These are phyloP conservation scores for Pipistrellus pipistrellus DNA, from an alignment of 2,797 vertebrate genomes.

Conservation along the genomic window DNA sequence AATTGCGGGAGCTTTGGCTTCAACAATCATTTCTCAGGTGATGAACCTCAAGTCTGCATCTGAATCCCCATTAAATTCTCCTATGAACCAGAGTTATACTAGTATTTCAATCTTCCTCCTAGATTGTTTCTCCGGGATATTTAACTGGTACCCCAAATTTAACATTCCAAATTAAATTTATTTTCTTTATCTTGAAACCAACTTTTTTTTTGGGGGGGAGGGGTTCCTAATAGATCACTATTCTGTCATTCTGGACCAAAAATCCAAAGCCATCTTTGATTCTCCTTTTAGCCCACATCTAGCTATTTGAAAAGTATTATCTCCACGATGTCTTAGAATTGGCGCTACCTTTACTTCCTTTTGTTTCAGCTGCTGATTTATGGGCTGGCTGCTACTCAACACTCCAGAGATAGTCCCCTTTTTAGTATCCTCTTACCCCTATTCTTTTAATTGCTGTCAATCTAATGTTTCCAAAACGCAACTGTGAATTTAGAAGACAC, in stretches of 20 bases:
- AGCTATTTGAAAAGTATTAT: slow-evolving; percentile 24
- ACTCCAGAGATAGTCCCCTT: neutral
- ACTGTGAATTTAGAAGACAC: neutral
- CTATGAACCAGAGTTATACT: neutral
- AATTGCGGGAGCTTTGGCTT: neutral
- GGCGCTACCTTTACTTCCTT: neutral
- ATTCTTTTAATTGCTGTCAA: neutral
- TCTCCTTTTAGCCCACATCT: neutral
- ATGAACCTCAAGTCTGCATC: neutral
- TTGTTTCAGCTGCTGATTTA: neutral
- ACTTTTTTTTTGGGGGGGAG: neutral
- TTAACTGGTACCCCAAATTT: neutral
- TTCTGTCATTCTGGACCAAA: slow-evolving; percentile 29
- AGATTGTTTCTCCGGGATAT: neutral
- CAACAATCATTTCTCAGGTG: neutral
- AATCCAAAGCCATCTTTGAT: slow-evolving; percentile 10
- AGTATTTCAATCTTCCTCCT: neutral
- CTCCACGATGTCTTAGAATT: neutral
- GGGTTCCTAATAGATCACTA: neutral
- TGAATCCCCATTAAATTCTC: neutral
- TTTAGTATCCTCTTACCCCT: neutral
- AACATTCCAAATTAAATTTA: neutral
- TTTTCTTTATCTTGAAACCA: slow-evolving; percentile 20
- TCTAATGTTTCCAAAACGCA: slow-evolving; percentile 54
- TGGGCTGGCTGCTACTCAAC: neutral